phyloP scores from a whole-genome alignment of 2,113 vertebrate genomes.

The Willisornis vidua region DNA sequence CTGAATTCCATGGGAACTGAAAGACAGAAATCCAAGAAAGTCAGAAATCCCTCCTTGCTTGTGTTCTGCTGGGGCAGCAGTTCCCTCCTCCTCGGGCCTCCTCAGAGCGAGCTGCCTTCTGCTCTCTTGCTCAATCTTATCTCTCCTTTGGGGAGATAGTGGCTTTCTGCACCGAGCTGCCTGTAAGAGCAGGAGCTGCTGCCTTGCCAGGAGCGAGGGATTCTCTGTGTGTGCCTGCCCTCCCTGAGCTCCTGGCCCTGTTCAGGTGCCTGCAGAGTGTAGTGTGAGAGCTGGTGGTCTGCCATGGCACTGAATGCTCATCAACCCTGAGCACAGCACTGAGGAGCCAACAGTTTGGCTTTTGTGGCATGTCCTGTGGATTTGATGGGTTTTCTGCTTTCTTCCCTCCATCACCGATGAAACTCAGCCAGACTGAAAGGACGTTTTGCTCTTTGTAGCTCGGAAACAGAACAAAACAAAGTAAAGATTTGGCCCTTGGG shows the following conservation, averaged over 20 bases:
- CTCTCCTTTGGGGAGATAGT: not conserved
- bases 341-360: not conserved
- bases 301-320: not conserved
- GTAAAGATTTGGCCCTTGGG: conserved; percentile 31
- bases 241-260: not conserved
- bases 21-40: not conserved
- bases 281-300: not conserved
- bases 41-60: not conserved
- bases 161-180: not conserved
- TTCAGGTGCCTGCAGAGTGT: not conserved
- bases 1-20: not conserved
- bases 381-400: conserved; percentile 9
- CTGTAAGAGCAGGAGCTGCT: not conserved
- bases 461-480: conserved; percentile 62
- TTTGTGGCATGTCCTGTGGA: not conserved
- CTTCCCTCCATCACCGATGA: not conserved
- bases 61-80: not conserved
- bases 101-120: not conserved
- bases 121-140: not conserved
- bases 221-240: not conserved
- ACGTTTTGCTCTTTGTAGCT: conserved; percentile 51
- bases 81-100: not conserved
- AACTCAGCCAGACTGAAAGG: conserved; percentile 56
- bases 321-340: not conserved
- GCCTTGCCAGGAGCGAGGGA: not conserved